Evolutionary conservation across 2,113 vertebrate genomes (phyloP).

Genomic region (Ceyx cyanopectus): DNA sequence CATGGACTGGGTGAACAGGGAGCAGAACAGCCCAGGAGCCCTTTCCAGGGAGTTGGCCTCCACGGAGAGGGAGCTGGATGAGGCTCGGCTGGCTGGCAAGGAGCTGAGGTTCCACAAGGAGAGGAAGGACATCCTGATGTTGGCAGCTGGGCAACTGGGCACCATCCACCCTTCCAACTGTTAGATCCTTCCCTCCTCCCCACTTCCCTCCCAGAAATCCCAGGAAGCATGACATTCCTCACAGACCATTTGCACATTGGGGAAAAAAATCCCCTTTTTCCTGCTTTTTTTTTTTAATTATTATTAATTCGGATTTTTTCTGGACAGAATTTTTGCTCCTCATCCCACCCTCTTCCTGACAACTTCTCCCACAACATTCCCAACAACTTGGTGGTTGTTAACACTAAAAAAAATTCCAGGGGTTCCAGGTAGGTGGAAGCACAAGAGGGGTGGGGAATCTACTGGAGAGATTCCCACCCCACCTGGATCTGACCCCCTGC

Average conservation of each 20-base stretch:
- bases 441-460: no score
- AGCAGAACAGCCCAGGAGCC: conserved; percentile 85
- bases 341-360: no score
- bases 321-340: not conserved
- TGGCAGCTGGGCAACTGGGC: conserved; percentile 92
- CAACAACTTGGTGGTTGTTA: no score
- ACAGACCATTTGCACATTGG: not conserved
- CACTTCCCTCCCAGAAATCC: no score
- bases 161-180: conserved; percentile 83
- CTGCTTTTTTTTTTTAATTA: not conserved
- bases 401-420: no score
- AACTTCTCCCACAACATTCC: no score
- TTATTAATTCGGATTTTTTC: not conserved
- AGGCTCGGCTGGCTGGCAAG: conserved; percentile 91
- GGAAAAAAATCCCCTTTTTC: not conserved
- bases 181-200: conserved; percentile 3
- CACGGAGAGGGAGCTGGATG: conserved; percentile 91
- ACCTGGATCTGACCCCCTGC: no score
- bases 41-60: conserved; percentile 88
- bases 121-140: conserved; percentile 96
- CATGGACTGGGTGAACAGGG: conserved; percentile 95
- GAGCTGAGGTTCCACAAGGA: conserved; percentile 98
- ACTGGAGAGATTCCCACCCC: no score
- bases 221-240: not conserved
- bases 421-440: no score